These are phyloP conservation scores for Petrolisthes manimaculis DNA, from an alignment of 2,888 invertebrate genomes.

Conservation along the genomic window DNA sequence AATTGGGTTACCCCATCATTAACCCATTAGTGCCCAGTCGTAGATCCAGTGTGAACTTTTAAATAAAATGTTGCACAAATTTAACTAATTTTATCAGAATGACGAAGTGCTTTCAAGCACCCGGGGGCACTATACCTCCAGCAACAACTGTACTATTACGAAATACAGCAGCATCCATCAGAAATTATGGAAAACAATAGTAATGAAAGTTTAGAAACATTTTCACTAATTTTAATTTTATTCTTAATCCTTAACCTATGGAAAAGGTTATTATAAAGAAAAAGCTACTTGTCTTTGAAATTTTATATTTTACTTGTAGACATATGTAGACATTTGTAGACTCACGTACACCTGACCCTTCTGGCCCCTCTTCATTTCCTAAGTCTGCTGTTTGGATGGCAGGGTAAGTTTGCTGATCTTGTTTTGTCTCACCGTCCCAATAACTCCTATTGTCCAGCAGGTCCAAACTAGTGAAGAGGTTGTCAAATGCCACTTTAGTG, in stretches of 20 bases:
- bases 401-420: not conserved
- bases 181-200: not conserved
- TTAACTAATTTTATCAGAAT: too few species aligned
- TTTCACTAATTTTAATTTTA: not conserved
- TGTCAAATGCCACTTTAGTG: not conserved
- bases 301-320: not conserved
- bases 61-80: too few species aligned
- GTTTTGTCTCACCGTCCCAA: slow-evolving; percentile 6
- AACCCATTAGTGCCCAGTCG: too few species aligned
- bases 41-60: too few species aligned
- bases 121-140: too few species aligned
- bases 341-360: not conserved
- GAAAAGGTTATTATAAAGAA: not conserved
- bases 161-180: not conserved
- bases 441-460: not conserved
- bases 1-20: too few species aligned
- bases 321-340: not conserved
- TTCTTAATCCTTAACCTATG: not conserved
- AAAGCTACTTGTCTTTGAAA: not conserved
- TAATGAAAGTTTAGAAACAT: not conserved
- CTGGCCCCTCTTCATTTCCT: not conserved
- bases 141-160: too few species aligned
- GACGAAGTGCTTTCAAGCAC: not conserved
- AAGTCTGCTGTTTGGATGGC: not conserved
- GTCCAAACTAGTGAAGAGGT: not conserved